Percentiles rank a stretch among this genome's conserved stretches.
These are phyloP conservation scores for Tichodroma muraria DNA, from an alignment of 2,113 vertebrate species.

Conservation along the genomic window DNA sequence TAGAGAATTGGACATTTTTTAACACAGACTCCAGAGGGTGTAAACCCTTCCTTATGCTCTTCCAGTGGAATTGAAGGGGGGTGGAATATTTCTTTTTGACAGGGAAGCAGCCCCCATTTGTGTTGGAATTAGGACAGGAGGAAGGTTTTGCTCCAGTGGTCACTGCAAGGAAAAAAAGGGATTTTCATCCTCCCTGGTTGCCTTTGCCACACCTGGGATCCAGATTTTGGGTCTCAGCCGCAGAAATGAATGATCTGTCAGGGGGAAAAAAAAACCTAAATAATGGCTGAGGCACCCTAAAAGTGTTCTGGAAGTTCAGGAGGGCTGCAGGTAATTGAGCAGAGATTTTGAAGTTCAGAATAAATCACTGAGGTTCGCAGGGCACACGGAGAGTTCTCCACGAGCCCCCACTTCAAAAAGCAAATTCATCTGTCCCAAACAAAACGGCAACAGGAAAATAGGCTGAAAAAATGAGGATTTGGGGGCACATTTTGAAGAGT, in stretches of 20 bases:
- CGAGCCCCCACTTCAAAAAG: neutral
- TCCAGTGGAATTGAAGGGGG: neutral
- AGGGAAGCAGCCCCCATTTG: neutral
- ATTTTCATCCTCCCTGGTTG: neutral
- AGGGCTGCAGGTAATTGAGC: neutral
- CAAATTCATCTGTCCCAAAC: rapidly evolving
- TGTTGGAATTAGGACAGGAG: neutral
- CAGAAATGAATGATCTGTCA: neutral
- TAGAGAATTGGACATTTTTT: neutral
- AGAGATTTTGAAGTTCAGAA: neutral
- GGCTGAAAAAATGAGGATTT: neutral
- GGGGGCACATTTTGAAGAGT: neutral
- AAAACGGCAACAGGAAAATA: neutral
- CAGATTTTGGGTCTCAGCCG: neutral
- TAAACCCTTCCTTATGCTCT: neutral
- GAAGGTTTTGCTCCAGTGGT: neutral
- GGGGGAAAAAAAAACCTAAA: neutral
- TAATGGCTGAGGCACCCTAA: neutral
- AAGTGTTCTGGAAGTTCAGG: neutral
- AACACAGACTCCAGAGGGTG: neutral
- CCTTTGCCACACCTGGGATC: neutral
- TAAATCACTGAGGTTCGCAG: neutral
- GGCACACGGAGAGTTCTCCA: neutral
- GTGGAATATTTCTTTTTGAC: neutral
- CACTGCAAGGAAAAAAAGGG: neutral